These are phyloP conservation scores for Hippotragus niger DNA, from an alignment of 2,113 vertebrate species.

Conservation along the genomic window DNA sequence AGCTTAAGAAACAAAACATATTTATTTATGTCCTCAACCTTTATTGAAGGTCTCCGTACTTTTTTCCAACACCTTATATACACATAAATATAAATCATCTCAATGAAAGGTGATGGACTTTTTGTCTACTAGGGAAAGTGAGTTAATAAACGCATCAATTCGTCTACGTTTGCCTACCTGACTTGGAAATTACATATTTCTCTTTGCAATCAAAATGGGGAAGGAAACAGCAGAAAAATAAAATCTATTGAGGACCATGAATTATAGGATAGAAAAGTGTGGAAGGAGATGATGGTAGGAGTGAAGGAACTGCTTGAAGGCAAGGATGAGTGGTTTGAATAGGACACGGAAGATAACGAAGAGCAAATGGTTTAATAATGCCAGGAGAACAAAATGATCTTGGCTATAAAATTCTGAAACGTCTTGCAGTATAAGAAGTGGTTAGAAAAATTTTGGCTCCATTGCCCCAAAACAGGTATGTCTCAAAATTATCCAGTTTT, in stretches of 20 bases:
- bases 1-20: not conserved
- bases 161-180: not conserved
- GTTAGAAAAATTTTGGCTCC: not conserved
- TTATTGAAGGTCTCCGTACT: not conserved
- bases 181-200: constrained; percentile 1
- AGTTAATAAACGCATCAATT: not conserved
- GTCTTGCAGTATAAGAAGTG: not conserved
- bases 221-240: not conserved
- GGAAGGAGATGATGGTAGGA: not conserved
- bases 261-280: not conserved
- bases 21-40: not conserved
- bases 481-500: constrained; percentile 7
- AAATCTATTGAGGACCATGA: not conserved
- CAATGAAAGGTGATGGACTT: not conserved
- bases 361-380: not conserved
- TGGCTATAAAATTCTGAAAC: not conserved
- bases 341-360: not conserved
- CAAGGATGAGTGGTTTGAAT: not conserved
- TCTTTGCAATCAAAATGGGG: not conserved
- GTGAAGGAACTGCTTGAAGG: not conserved
- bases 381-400: not conserved
- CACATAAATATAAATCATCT: not conserved
- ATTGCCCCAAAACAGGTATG: not conserved
- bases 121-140: not conserved
- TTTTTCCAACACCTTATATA: not conserved